Evolutionary conservation across 2,888 invertebrate species (phyloP).

Genomic region (Drosophila borealis): DNA sequence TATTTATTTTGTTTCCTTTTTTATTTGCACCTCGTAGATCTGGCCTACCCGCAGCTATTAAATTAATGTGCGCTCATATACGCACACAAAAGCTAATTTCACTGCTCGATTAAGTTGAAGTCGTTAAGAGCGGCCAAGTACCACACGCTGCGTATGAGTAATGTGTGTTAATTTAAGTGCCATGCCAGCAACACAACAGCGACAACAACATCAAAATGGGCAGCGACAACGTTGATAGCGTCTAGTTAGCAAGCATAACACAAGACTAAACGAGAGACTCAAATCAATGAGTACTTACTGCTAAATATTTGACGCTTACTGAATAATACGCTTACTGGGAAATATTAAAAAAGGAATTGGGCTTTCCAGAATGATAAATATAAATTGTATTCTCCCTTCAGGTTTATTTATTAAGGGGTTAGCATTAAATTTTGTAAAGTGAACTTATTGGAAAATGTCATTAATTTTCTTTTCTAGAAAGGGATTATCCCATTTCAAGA

Average conservation of each 20-base stretch:
- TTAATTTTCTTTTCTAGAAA: not conserved
- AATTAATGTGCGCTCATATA: constrained; percentile 76
- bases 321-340: too few species aligned
- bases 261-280: constrained; percentile 34
- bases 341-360: too few species aligned
- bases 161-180: constrained; percentile 66
- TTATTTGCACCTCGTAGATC: constrained; percentile 10
- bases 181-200: constrained; percentile 10
- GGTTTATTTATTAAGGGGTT: too few species aligned
- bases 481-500: not conserved
- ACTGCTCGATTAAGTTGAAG: constrained; percentile 77
- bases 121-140: constrained; percentile 73
- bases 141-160: constrained; percentile 77
- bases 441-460: too few species aligned
- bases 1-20: constrained; percentile 6
- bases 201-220: not conserved
- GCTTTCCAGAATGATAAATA: too few species aligned
- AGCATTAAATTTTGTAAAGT: too few species aligned
- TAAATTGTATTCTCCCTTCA: too few species aligned
- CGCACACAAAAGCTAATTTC: constrained; percentile 77
- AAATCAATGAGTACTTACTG: constrained; percentile 19
- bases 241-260: constrained; percentile 38
- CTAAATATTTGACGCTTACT: not conserved
- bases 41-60: constrained; percentile 64
- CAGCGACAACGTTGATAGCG: constrained; percentile 13